phyloP scores from a whole-genome alignment of 2,888 invertebrate species.

The Dendrolimus houi region DNA sequence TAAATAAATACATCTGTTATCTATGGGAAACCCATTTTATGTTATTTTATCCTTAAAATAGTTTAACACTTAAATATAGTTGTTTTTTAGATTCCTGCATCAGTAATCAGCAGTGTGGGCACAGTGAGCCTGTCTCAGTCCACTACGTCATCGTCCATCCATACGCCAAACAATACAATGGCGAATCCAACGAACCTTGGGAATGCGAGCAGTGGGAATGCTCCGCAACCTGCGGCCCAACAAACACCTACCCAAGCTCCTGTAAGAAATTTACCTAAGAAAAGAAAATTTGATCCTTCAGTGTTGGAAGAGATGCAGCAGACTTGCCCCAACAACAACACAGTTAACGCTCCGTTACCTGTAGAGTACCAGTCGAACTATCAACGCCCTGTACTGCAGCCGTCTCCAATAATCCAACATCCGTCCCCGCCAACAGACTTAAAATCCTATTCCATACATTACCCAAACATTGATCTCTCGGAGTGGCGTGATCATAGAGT shows the following conservation, averaged over 20 bases:
- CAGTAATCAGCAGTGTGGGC: constrained; percentile 76
- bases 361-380: constrained; percentile 46
- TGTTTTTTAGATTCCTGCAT: constrained; percentile 68
- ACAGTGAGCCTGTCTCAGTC: constrained; percentile 71
- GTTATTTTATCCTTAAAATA: not conserved
- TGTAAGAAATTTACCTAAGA: constrained; percentile 92
- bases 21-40: not conserved
- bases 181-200: constrained; percentile 66
- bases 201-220: constrained; percentile 46
- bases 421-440: constrained; percentile 76
- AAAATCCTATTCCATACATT: constrained; percentile 57
- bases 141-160: constrained; percentile 30
- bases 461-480: constrained; percentile 86
- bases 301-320: constrained; percentile 83
- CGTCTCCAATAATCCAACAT: constrained; percentile 55
- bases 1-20: not conserved
- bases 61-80: not conserved
- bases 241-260: constrained; percentile 71
- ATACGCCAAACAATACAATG: constrained; percentile 58
- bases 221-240: constrained; percentile 39
- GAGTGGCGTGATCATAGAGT: constrained; percentile 97
- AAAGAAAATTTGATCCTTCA: constrained; percentile 90
- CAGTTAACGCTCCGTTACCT: constrained; percentile 34
- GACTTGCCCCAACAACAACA: constrained; percentile 60
- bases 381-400: constrained; percentile 46